These are phyloP conservation scores for Lycocerus yunnanus DNA, from an alignment of 2,888 invertebrate genomes.

Conservation along the genomic window DNA sequence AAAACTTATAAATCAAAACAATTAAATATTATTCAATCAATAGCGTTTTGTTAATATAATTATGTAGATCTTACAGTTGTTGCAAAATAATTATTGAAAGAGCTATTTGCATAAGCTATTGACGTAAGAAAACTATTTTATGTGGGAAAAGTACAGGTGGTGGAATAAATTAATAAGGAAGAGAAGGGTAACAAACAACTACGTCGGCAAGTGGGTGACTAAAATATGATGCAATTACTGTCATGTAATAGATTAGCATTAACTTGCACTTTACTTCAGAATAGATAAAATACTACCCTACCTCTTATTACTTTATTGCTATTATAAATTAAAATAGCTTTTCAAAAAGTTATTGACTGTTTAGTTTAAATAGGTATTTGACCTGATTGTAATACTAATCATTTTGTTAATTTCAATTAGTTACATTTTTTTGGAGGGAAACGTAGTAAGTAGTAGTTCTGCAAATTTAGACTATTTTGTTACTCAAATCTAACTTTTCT, in stretches of 20 bases:
- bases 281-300: neutral
- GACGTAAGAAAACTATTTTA: neutral
- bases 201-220: neutral
- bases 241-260: slow-evolving; percentile 13
- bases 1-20: too few relatives aligned
- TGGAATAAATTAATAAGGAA: slow-evolving; percentile 10
- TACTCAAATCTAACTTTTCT: too few relatives aligned
- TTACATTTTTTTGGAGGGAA: too few relatives aligned
- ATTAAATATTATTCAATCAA: neutral
- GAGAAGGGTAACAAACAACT: slow-evolving; percentile 9
- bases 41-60: too few relatives aligned
- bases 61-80: neutral
- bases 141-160: slow-evolving; percentile 13
- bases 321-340: neutral
- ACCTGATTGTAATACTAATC: neutral
- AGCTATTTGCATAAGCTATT: neutral
- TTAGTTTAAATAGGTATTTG: neutral
- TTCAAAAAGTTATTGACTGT: neutral
- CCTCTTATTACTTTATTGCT: neutral
- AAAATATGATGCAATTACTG: slow-evolving; percentile 9
- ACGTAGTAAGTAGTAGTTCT: too few relatives aligned
- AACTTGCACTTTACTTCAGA: slow-evolving; percentile 10
- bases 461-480: too few relatives aligned
- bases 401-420: too few relatives aligned
- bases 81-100: too few relatives aligned